phyloP scores from a whole-genome alignment of 1,140 invertebrate species.

The Aradophagus sp. region DNA sequence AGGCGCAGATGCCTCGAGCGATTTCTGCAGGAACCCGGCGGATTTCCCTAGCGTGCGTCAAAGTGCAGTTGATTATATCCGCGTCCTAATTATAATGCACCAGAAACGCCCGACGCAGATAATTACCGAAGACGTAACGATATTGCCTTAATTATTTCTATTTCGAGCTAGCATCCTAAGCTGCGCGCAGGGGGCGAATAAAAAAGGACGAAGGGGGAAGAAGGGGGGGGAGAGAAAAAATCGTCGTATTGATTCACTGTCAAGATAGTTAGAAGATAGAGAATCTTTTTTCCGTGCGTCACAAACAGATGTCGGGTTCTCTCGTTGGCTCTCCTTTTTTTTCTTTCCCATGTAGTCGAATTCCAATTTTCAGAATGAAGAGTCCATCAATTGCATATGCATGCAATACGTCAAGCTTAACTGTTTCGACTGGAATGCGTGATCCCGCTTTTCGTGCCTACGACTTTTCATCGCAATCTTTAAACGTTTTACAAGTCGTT shows the following conservation, averaged over 20 bases:
- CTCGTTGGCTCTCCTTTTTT: slow-evolving; percentile 42
- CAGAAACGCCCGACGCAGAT: slow-evolving; percentile 47
- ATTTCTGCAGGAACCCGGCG: slow-evolving; percentile 39
- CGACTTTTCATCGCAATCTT: not conserved
- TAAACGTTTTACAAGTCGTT: too few species aligned
- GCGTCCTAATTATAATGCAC: slow-evolving; percentile 53
- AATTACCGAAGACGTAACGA: slow-evolving; percentile 53
- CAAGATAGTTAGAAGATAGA: slow-evolving; percentile 56
- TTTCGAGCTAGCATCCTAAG: slow-evolving; percentile 37
- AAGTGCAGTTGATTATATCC: slow-evolving; percentile 55
- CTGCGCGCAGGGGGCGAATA: not conserved
- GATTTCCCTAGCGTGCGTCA: slow-evolving; percentile 44
- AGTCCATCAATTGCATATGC: slow-evolving; percentile 52
- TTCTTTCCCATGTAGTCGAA: slow-evolving; percentile 35
- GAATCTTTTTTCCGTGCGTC: slow-evolving; percentile 57
- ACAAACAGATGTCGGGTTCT: slow-evolving; percentile 54
- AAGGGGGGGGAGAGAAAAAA: slow-evolving; percentile 35
- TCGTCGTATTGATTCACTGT: slow-evolving; percentile 53
- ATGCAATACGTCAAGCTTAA: slow-evolving; percentile 37
- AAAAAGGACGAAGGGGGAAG: not conserved
- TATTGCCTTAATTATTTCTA: slow-evolving; percentile 54
- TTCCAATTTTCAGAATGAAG: slow-evolving; percentile 52
- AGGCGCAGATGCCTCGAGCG: slow-evolving; percentile 38
- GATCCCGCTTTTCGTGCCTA: not conserved
- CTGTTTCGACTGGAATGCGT: slow-evolving; percentile 14